Percentiles rank a stretch among this genome's conserved stretches.
These are phyloP conservation scores for Paramuricea clavata DNA, from an alignment of 92 coral and sea anemone species.

Conservation along the genomic window DNA sequence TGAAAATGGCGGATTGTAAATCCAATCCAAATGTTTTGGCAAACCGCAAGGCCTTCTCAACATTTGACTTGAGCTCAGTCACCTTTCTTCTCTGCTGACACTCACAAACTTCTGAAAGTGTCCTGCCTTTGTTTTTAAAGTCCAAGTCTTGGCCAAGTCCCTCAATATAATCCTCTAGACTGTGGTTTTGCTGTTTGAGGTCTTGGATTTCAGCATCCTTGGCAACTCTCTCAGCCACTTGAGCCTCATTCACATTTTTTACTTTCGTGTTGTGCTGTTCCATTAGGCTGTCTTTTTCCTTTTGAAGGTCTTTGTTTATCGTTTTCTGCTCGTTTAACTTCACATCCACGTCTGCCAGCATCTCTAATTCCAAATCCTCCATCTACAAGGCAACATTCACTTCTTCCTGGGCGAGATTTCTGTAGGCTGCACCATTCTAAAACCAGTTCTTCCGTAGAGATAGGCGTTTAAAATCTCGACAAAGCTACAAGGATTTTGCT, in stretches of 20 bases:
- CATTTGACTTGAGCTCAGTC: background rate
- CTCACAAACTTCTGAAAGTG: background rate
- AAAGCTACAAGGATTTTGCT: background rate
- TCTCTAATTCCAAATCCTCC: constrained; percentile 16
- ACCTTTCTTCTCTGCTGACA: background rate
- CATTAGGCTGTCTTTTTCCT: background rate
- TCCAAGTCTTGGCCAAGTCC: background rate
- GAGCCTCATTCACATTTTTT: background rate
- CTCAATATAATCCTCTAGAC: background rate
- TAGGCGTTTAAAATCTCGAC: background rate
- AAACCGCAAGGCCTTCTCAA: constrained; percentile 12
- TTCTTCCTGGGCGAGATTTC: background rate
- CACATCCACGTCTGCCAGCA: background rate
- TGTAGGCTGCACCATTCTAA: background rate
- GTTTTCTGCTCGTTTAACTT: background rate
- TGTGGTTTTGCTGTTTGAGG: background rate
- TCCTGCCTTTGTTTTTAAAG: background rate
- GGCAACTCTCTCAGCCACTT: background rate
- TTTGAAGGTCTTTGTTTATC: background rate
- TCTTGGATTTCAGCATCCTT: background rate
- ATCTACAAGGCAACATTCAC: background rate
- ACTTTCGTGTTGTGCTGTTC: background rate
- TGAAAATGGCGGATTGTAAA: background rate
- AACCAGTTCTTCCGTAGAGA: background rate
- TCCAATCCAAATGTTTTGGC: background rate